phyloP scores from a whole-genome alignment of 2,888 invertebrate genomes.

The Adelognathus sp. region DNA sequence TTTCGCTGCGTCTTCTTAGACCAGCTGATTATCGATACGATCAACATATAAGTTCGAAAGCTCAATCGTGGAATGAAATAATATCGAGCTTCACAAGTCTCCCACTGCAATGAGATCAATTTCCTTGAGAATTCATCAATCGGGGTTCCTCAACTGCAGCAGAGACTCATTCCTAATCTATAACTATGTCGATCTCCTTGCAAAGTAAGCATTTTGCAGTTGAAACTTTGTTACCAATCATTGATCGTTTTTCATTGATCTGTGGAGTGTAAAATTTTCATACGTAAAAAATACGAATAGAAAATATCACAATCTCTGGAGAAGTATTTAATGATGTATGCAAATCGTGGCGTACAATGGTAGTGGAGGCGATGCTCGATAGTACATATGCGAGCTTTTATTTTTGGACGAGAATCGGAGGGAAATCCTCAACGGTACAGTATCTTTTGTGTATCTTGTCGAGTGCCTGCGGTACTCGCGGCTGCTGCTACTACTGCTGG shows the following conservation, averaged over 20 bases:
- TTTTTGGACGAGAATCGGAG: background rate
- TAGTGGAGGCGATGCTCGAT: background rate
- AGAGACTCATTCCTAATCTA: too few relatives aligned
- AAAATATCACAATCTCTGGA: background rate
- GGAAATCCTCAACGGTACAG: background rate
- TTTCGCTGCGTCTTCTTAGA: too few relatives aligned
- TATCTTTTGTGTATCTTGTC: constrained; percentile 12
- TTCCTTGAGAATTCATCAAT: too few relatives aligned
- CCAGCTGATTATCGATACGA: too few relatives aligned
- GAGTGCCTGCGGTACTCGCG: background rate
- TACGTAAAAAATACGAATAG: background rate
- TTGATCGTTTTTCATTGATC: background rate
- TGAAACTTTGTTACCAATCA: too few relatives aligned
- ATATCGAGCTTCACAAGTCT: too few relatives aligned
- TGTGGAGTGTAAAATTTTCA: background rate
- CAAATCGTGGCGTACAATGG: background rate
- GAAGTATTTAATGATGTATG: background rate
- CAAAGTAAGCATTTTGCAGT: too few relatives aligned
- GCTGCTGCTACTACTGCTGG: background rate
- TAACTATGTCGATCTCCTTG: too few relatives aligned
- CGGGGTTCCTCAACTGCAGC: too few relatives aligned
- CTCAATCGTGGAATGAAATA: too few relatives aligned
- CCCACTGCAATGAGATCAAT: too few relatives aligned
- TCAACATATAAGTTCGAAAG: too few relatives aligned
- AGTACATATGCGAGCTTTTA: background rate